phyloP scores from a whole-genome alignment of 30 jellyfish, hydroid and myxozoan genomes.

The Nemopilema nomurai region DNA sequence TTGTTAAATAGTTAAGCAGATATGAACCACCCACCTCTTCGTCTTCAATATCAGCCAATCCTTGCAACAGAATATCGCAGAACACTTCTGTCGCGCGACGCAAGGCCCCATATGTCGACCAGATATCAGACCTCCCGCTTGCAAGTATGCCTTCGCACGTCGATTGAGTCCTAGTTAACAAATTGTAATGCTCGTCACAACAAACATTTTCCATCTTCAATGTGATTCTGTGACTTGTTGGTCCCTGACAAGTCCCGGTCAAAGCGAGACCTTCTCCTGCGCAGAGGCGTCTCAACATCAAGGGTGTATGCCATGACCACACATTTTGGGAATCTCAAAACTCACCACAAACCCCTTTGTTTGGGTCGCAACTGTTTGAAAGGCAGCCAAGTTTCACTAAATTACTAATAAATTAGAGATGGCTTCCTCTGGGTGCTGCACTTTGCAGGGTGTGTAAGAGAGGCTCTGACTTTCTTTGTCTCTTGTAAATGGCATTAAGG shows the following conservation, averaged over 20 bases:
- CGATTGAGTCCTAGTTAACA: slow-evolving; percentile 33
- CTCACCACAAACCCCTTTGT: too few species aligned
- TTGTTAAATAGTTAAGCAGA: too few species aligned
- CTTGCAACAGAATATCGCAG: slow-evolving; percentile 46
- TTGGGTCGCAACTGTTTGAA: too few species aligned
- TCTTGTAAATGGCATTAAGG: too few species aligned
- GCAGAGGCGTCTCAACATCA: too few species aligned
- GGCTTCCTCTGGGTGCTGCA: too few species aligned
- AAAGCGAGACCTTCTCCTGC: slow-evolving; percentile 19
- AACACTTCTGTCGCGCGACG: slow-evolving; percentile 70
- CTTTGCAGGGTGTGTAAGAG: too few species aligned
- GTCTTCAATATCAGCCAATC: slow-evolving; percentile 31
- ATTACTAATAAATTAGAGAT: too few species aligned
- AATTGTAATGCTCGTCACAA: slow-evolving; percentile 14
- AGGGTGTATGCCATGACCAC: too few species aligned
- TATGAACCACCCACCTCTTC: slow-evolving; percentile 21
- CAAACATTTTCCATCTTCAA: slow-evolving; percentile 31
- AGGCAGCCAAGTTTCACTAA: too few species aligned
- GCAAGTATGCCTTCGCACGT: slow-evolving; percentile 89
- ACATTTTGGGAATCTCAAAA: too few species aligned
- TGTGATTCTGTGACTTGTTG: neutral
- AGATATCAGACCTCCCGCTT: slow-evolving; percentile 73
- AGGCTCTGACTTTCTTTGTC: too few species aligned
- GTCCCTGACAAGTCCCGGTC: neutral
- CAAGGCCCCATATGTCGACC: slow-evolving; percentile 91